Conservation (phyloP, 2,797 vertebrate species). For the Molossus alvarezi region DNA sequence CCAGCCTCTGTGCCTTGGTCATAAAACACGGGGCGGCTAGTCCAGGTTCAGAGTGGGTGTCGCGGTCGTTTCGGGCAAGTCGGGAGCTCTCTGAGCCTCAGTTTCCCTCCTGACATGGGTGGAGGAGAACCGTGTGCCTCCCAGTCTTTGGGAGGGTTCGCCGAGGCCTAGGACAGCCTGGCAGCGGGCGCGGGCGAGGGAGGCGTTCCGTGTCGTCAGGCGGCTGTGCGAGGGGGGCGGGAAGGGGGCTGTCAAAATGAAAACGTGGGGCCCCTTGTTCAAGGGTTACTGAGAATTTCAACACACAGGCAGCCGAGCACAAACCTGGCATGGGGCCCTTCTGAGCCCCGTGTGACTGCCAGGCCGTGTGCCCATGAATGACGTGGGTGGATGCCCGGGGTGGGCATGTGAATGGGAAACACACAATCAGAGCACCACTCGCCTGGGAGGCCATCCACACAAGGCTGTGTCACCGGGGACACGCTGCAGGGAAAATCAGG, state of each 20-base stretch:
- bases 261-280: neutral
- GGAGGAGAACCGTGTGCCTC: fast-evolving
- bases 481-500: fast-evolving
- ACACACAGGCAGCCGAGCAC: neutral
- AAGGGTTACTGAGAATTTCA: neutral
- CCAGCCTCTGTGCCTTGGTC: neutral
- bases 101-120: neutral
- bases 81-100: neutral
- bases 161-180: fast-evolving
- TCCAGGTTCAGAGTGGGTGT: neutral
- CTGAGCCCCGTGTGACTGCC: neutral
- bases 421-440: neutral
- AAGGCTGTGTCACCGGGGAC: fast-evolving
- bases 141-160: neutral
- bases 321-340: fast-evolving
- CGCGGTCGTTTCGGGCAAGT: fast-evolving
- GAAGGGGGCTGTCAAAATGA: neutral
- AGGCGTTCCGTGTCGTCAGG: fast-evolving
- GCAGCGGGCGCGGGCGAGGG: fast-evolving
- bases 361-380: fast-evolving
- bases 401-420: neutral
- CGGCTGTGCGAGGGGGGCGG: fast-evolving
- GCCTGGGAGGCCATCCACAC: fast-evolving
- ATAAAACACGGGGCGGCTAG: neutral
- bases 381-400: too few species aligned